Evolutionary conservation across 2,797 vertebrate species (phyloP).

Genomic region (Hylomyscus alleni): DNA sequence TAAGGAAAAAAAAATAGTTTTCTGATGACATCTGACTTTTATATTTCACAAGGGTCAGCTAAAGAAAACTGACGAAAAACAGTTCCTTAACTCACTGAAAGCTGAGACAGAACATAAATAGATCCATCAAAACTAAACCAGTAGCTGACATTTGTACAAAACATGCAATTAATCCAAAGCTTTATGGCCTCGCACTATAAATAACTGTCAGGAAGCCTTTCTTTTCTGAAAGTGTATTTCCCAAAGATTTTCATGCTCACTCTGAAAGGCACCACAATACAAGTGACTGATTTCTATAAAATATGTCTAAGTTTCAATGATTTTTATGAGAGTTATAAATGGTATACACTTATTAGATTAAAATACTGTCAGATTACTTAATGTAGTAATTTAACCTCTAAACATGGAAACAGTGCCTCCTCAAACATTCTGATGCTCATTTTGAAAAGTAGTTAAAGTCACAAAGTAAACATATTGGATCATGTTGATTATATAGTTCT

Average conservation of each 20-base stretch:
- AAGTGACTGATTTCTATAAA: background rate
- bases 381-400: background rate
- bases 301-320: background rate
- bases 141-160: slow-evolving; percentile 80
- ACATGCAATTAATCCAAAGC: slow-evolving; percentile 79
- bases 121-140: slow-evolving; percentile 80
- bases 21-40: slow-evolving; percentile 68
- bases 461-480: background rate
- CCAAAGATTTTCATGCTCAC: background rate
- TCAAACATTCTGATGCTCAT: background rate
- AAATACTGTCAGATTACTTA: background rate
- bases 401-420: background rate
- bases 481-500: background rate
- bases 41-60: slow-evolving; percentile 72
- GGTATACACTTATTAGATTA: slow-evolving; percentile 18
- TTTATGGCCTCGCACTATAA: slow-evolving; percentile 77
- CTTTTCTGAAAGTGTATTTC: slow-evolving; percentile 30
- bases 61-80: slow-evolving; percentile 81
- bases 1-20: slow-evolving; percentile 56
- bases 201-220: slow-evolving; percentile 72
- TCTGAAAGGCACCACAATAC: background rate
- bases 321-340: slow-evolving; percentile 46
- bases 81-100: slow-evolving; percentile 72
- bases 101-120: slow-evolving; percentile 56
- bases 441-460: slow-evolving; percentile 49